Conservation (phyloP, 2,888 invertebrate species). For the Leptogaster cylindrica region DNA sequence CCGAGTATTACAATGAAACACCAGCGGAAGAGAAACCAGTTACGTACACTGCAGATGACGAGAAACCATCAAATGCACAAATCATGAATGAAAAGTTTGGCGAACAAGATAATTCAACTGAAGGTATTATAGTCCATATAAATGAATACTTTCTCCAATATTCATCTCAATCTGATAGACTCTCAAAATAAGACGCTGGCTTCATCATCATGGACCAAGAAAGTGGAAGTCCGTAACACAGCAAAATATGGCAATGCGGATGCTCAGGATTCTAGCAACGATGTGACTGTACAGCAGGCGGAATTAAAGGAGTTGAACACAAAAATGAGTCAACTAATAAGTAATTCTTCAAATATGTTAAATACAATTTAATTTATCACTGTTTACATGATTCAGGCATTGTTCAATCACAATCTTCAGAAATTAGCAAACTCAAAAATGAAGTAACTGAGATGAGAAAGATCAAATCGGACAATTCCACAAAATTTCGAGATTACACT, state of each 20-base stretch:
- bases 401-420: conserved; percentile 62
- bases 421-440: conserved; percentile 63
- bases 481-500: conserved; percentile 52
- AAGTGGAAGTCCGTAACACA: no score
- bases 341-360: no score
- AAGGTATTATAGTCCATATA: not conserved
- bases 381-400: conserved; percentile 59
- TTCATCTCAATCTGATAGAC: not conserved
- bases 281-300: not conserved
- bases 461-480: conserved; percentile 45
- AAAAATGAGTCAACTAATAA: conserved; percentile 58
- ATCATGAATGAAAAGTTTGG: not conserved
- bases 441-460: conserved; percentile 57
- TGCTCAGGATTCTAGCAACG: conserved; percentile 57
- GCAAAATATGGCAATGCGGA: no score
- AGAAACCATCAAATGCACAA: not conserved
- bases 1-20: not conserved
- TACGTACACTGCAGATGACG: not conserved
- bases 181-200: conserved; percentile 5
- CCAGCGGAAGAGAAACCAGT: not conserved
- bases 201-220: no score
- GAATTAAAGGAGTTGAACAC: conserved; percentile 24
- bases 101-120: conserved; percentile 3
- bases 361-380: no score
- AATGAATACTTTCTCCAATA: not conserved